phyloP scores from a whole-genome alignment of 2,888 invertebrate genomes.

The Tortricodes alternella region DNA sequence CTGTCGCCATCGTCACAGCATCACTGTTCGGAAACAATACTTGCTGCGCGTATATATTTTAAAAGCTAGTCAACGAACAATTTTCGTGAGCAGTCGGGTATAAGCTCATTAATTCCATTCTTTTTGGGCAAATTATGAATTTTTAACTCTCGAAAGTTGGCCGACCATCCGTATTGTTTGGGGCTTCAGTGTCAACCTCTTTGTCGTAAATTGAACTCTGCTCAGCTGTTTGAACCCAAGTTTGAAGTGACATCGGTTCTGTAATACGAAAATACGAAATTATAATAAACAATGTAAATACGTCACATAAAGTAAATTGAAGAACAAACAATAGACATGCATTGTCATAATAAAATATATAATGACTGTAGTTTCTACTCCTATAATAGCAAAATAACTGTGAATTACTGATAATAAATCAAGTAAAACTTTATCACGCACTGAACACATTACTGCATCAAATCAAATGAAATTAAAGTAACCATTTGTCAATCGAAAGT shows the following conservation, averaged over 20 bases:
- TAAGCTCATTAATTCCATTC: slow-evolving; percentile 52
- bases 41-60: slow-evolving; percentile 42
- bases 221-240: slow-evolving; percentile 36
- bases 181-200: slow-evolving; percentile 31
- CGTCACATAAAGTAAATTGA: slow-evolving; percentile 1
- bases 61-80: slow-evolving; percentile 33
- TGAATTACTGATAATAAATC: background rate
- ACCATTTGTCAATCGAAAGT: background rate
- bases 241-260: slow-evolving; percentile 22
- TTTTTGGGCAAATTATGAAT: slow-evolving; percentile 44
- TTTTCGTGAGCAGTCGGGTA: slow-evolving; percentile 29
- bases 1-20: slow-evolving; percentile 59
- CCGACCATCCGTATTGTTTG: slow-evolving; percentile 36
- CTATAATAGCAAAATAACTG: background rate
- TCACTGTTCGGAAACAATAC: slow-evolving; percentile 45
- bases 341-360: no score
- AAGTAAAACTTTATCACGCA: background rate
- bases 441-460: background rate
- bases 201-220: slow-evolving; percentile 35
- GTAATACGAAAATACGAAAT: slow-evolving; percentile 9
- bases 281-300: background rate
- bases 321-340: slow-evolving; percentile 21
- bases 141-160: slow-evolving; percentile 47
- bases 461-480: background rate
- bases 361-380: background rate